These are phyloP conservation scores for Dusona sp. DNA, from an alignment of 2,888 invertebrate species.

Conservation along the genomic window DNA sequence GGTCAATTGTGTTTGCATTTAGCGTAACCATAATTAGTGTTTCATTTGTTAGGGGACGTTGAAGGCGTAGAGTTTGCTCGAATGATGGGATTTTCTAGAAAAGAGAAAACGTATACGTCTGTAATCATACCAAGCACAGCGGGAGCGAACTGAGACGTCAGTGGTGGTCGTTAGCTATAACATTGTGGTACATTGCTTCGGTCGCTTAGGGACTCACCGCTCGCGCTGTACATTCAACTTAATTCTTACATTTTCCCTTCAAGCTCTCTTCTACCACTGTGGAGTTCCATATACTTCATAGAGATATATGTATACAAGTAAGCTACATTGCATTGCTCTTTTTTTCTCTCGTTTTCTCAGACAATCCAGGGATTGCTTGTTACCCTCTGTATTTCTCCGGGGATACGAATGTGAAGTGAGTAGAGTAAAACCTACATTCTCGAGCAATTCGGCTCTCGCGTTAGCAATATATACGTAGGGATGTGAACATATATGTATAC, in stretches of 20 bases:
- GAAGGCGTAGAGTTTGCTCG: conserved; percentile 20
- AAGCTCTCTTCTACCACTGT: conserved; percentile 35
- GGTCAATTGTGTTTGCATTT: conserved; percentile 47
- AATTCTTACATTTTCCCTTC: conserved; percentile 63
- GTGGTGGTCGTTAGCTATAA: conserved; percentile 50
- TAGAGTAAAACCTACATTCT: conserved; percentile 58
- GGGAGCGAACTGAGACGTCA: conserved; percentile 28
- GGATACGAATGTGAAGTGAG: conserved; percentile 63
- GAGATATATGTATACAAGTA: conserved; percentile 16
- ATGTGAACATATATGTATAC: conserved; percentile 30
- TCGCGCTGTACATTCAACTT: conserved; percentile 65
- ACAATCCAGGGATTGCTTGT: conserved; percentile 73
- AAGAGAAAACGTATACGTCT: conserved; percentile 48
- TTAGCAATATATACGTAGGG: conserved; percentile 31
- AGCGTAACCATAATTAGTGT: conserved; percentile 59
- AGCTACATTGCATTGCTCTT: conserved; percentile 46
- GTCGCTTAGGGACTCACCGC: conserved; percentile 61
- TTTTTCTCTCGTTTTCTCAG: conserved; percentile 65
- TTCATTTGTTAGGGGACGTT: conserved; percentile 57
- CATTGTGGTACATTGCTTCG: conserved; percentile 60
- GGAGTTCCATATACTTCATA: conserved; percentile 26
- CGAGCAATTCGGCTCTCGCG: conserved; percentile 52
- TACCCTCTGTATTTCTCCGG: conserved; percentile 73
- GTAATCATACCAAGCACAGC: conserved; percentile 52
- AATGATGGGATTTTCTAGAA: conserved; percentile 34